These are phyloP conservation scores for Xestia sexstrigata DNA, from an alignment of 2,888 invertebrate species.

Conservation along the genomic window DNA sequence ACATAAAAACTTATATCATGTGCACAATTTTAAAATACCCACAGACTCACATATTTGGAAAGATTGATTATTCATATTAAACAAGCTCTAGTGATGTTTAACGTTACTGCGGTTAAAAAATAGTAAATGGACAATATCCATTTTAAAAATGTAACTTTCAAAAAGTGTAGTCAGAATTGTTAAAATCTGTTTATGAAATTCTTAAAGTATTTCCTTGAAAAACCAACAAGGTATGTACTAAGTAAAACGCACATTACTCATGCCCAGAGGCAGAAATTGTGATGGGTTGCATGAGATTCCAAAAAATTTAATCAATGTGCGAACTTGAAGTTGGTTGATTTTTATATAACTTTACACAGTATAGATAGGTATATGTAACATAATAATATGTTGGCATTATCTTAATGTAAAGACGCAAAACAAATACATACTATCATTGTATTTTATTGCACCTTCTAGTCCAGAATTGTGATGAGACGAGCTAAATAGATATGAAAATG, in stretches of 20 bases:
- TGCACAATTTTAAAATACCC: slow-evolving; percentile 40
- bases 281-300: slow-evolving; percentile 24
- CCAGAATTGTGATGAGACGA: slow-evolving; percentile 46
- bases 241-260: slow-evolving; percentile 47
- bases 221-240: slow-evolving; percentile 37
- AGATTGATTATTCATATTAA: slow-evolving; percentile 49
- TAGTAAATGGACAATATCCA: slow-evolving; percentile 78
- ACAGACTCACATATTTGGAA: slow-evolving; percentile 31
- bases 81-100: slow-evolving; percentile 70
- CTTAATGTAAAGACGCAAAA: slow-evolving; percentile 15
- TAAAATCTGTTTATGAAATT: slow-evolving; percentile 46
- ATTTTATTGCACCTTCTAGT: slow-evolving; percentile 39
- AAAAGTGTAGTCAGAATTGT: slow-evolving; percentile 78
- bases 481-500: slow-evolving; percentile 25
- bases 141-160: slow-evolving; percentile 82
- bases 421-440: slow-evolving; percentile 14
- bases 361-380: slow-evolving; percentile 40
- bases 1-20: slow-evolving; percentile 38
- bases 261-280: slow-evolving; percentile 44
- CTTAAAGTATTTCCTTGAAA: slow-evolving; percentile 28
- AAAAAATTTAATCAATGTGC: slow-evolving; percentile 21
- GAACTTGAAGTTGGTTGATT: slow-evolving; percentile 41
- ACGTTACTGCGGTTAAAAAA: slow-evolving; percentile 69
- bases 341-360: slow-evolving; percentile 49
- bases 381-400: slow-evolving; percentile 13